Conservation (phyloP, 2,797 vertebrate species). For the Ara ararauna region DNA sequence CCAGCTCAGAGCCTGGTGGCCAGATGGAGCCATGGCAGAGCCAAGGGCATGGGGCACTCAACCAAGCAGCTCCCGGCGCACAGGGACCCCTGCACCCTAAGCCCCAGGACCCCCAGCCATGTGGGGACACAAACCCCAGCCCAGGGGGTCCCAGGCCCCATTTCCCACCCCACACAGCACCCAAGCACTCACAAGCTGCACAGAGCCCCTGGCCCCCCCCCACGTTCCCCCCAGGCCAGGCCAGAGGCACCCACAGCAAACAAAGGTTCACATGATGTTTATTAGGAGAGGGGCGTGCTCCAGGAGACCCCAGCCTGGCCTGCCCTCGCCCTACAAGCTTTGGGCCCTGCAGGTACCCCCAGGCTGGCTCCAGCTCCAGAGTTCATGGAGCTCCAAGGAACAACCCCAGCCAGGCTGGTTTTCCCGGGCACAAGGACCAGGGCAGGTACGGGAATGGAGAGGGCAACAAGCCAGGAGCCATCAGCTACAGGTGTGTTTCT, state of each 20-base stretch:
- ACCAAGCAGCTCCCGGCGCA: not conserved
- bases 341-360: not conserved
- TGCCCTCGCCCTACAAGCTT: not conserved
- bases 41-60: not conserved
- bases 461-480: not conserved
- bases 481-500: not conserved
- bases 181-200: not conserved
- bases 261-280: not conserved
- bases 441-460: not conserved
- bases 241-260: not conserved
- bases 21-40: rapidly evolving
- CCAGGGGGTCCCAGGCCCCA: not conserved
- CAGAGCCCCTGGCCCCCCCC: rapidly evolving
- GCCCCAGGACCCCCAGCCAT: not conserved
- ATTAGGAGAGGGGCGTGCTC: not conserved
- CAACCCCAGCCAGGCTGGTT: not conserved
- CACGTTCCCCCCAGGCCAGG: rapidly evolving
- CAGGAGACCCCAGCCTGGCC: not conserved
- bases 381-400: not conserved
- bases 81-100: not conserved
- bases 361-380: not conserved
- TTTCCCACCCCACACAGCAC: not conserved
- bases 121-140: not conserved
- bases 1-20: not conserved
- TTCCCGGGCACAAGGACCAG: not conserved